These are phyloP conservation scores for Cotesia glomerata DNA, from an alignment of 1,140 invertebrate species.

Conservation along the genomic window DNA sequence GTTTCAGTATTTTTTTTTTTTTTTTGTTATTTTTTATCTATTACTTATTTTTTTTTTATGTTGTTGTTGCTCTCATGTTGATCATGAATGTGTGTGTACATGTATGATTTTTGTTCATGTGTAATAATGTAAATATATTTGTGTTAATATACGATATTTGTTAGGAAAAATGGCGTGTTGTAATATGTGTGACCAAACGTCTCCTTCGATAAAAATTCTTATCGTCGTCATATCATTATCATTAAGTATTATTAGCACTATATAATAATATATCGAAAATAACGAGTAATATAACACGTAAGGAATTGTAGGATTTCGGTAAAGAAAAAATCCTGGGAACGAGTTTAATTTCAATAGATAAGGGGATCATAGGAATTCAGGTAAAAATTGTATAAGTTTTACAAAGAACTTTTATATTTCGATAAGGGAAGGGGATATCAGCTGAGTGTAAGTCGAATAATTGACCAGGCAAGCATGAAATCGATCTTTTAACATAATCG, in stretches of 20 bases:
- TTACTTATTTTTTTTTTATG: conserved; percentile 37
- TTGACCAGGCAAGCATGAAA: background rate
- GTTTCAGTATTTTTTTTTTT: conserved; percentile 43
- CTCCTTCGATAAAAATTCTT: conserved; percentile 59
- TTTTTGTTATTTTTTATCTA: conserved; percentile 43
- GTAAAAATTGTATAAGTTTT: background rate
- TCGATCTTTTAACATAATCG: background rate
- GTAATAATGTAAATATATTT: conserved; percentile 24
- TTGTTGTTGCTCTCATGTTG: conserved; percentile 28
- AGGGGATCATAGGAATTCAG: background rate
- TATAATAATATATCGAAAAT: conserved; percentile 63
- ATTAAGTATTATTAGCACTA: conserved; percentile 63
- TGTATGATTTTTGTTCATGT: conserved; percentile 14
- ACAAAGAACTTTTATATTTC: too few relatives aligned
- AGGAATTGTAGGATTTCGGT: conserved; percentile 49
- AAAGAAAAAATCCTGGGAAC: background rate
- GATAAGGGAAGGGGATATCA: background rate
- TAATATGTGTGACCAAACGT: conserved; percentile 61
- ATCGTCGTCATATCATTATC: conserved; percentile 62
- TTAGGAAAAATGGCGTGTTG: conserved; percentile 51
- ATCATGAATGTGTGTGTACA: conserved; percentile 29
- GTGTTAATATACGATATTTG: conserved; percentile 33
- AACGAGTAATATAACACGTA: conserved; percentile 65
- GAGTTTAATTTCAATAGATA: background rate
- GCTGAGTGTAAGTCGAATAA: background rate